Base-by-base conservation (phyloP, 1,140 invertebrate genomes). In the Triops cancriformis region DNA sequence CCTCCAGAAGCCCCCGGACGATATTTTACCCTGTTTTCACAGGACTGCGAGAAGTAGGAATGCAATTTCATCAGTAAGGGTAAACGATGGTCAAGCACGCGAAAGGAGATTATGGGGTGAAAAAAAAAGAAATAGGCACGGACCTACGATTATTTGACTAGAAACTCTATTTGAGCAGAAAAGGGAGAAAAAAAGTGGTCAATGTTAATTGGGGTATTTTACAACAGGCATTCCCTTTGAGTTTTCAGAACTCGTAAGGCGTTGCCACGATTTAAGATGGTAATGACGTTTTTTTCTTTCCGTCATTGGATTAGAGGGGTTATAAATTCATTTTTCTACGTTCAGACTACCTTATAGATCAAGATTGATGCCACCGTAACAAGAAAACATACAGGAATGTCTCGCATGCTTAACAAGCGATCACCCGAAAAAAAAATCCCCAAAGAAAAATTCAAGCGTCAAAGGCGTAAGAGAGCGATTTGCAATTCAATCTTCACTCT, bases 351-450 rank as follows among this genome's bases (percentile, higher is more conserved):
- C 51, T n/a, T n/a, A 64, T 23, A 64, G 51, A 64, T 64, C 14
- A 6, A 64, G 23, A 64, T 64, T 18, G 51, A 64, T 64, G 23
- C 23, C 5, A 14, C 6, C 10, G 23, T 18, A 64, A 6, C n/a
- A n/a, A 23, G 51, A 23, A 64, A 64, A 64, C 51, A 64, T n/a
- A 64, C 51, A n/a, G 51, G 51, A 64, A 64, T 64, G 51, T 64
- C 23, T 64, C 10, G 18, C 23, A 23, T n/a, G 23, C 51, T 64
- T 64, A 64, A 64, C 14, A n/a, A 23, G n/a, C 6, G 14, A 10
- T 37, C 7, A 4, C 7, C 31, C 9, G 51, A 64, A 64, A 64
- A 64, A 64, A 64, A 64, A 7, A 9, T n/a, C 14, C n/a, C n/a
- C 14, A 64, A 64, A 64, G 5, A 64, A 14, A 64, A 64, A 64